These are phyloP conservation scores for Engystomops pustulosus DNA, from an alignment of 2,113 vertebrate species.

Conservation along the genomic window DNA sequence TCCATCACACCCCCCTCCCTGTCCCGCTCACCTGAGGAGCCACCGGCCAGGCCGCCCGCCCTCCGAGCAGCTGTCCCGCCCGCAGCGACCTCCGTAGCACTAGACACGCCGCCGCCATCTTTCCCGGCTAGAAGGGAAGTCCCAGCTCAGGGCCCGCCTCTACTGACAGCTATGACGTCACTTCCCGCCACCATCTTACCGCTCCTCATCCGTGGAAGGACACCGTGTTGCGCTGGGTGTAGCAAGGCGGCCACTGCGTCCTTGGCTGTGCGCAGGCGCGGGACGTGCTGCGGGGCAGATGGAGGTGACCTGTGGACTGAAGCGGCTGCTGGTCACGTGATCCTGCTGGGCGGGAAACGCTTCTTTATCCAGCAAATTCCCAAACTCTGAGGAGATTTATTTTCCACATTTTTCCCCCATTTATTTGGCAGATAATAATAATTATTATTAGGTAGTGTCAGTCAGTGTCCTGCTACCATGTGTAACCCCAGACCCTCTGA, in stretches of 20 bases:
- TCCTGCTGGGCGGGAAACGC: neutral
- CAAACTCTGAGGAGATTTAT: too few species aligned
- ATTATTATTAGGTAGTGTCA: too few species aligned
- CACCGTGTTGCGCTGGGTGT: neutral
- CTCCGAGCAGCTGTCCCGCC: conserved; percentile 18
- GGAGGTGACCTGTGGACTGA: neutral
- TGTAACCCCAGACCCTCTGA: too few species aligned
- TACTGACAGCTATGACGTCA: conserved; percentile 14
- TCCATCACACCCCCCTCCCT: neutral
- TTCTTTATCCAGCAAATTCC: neutral
- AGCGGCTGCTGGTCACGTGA: neutral
- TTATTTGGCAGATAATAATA: too few species aligned
- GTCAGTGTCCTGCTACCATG: too few species aligned
- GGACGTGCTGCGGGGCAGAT: neutral
- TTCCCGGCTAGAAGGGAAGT: conserved; percentile 13
- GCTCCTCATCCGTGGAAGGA: neutral
- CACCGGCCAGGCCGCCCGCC: conserved; percentile 11
- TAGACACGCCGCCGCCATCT: conserved; percentile 48
- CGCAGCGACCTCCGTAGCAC: conserved; percentile 39
- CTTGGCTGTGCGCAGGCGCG: neutral
- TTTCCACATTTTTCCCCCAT: too few species aligned
- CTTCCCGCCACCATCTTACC: conserved; percentile 42
- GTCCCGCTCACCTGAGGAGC: neutral
- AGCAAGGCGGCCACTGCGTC: neutral
- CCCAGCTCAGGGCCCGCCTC: neutral